A percentile compares a stretch with the other conserved stretches of the same genome.
Evolutionary conservation across 2,797 vertebrate genomes (phyloP).

Genomic region (Acanthurus tractus): DNA sequence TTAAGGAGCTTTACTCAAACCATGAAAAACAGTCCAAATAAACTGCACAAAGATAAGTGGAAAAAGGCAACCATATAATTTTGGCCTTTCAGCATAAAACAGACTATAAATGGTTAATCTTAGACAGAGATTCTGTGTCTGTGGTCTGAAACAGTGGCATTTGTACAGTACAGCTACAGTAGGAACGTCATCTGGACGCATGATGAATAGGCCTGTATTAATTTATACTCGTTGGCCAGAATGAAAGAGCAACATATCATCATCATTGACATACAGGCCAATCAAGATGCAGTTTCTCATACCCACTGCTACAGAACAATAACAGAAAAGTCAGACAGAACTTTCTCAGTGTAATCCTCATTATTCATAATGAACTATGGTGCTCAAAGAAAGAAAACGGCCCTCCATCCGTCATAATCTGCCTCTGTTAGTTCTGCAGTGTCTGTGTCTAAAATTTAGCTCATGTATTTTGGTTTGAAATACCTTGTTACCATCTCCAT

Average conservation of each 20-base stretch:
- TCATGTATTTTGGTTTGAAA: conserved; percentile 22
- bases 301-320: conserved; percentile 19
- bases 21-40: not conserved
- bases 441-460: conserved; percentile 13
- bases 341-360: conserved; percentile 6
- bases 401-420: conserved; percentile 22
- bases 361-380: conserved; percentile 21
- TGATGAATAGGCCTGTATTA: conserved; percentile 29
- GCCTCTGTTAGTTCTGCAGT: not conserved
- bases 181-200: conserved; percentile 42
- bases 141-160: conserved; percentile 51
- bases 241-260: conserved; percentile 25
- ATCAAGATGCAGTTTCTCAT: not conserved
- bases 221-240: conserved; percentile 32
- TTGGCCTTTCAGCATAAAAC: not conserved
- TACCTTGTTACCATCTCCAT: conserved; percentile 20
- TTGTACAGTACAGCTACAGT: conserved; percentile 16
- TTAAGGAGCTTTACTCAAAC: no score
- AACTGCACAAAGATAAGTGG: not conserved
- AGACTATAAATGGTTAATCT: conserved; percentile 28
- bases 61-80: not conserved
- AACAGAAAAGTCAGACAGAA: not conserved
- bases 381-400: conserved; percentile 21
- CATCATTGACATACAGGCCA: conserved; percentile 14
- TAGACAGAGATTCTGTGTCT: conserved; percentile 12